Conservation (phyloP, 2,797 vertebrate genomes). For the Molossus alvarezi region DNA sequence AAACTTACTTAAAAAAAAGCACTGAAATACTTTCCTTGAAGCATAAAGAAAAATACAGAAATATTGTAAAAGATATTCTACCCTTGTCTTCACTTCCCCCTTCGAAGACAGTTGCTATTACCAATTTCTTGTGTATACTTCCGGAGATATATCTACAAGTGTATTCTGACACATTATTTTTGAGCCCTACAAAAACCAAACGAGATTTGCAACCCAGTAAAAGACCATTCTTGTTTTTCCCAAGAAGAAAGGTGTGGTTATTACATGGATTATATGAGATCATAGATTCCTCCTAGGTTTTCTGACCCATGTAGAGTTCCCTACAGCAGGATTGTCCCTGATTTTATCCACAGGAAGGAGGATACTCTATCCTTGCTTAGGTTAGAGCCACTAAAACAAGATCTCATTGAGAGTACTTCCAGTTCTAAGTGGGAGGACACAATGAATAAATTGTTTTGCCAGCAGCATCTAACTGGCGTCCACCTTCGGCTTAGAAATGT, state of each 20-base stretch:
- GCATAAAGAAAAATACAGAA: conserved; percentile 31
- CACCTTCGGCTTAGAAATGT: background rate
- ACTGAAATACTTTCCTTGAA: background rate
- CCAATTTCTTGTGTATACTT: background rate
- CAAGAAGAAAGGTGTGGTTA: background rate
- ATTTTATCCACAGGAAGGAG: background rate
- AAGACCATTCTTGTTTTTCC: background rate
- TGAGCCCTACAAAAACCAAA: conserved; percentile 24
- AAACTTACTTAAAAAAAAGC: background rate
- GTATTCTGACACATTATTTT: background rate
- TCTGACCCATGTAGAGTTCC: background rate
- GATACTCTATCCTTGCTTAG: background rate
- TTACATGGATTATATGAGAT: background rate
- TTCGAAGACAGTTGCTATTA: conserved; percentile 2
- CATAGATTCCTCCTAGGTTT: background rate
- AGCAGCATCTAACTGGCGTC: background rate
- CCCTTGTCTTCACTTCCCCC: background rate
- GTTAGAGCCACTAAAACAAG: background rate
- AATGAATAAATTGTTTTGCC: background rate
- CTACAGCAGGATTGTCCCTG: background rate
- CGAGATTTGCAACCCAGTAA: background rate
- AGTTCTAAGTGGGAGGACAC: background rate
- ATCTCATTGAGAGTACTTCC: background rate
- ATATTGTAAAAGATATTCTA: background rate
- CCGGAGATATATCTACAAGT: background rate